Evolutionary conservation across 2,888 invertebrate species (phyloP).

Genomic region (Tipula helvola): DNA sequence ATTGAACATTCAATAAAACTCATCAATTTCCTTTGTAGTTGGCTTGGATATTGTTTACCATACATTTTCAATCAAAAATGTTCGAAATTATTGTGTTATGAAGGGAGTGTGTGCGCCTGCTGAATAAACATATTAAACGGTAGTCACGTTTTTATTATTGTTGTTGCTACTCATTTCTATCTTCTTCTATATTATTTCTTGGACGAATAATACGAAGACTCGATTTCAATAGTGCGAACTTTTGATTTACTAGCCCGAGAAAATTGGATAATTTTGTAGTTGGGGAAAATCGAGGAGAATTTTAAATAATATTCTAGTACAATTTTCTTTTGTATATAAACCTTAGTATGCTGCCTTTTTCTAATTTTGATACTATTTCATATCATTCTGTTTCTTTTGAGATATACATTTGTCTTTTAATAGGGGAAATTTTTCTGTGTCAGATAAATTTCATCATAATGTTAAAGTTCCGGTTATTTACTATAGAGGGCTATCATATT

Average conservation of each 20-base stretch:
- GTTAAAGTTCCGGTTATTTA: not conserved
- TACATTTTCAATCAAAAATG: not conserved
- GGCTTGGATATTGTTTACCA: not conserved
- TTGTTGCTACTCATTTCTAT: not conserved
- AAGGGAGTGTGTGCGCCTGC: not conserved
- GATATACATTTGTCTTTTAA: not conserved
- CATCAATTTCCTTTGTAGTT: not conserved
- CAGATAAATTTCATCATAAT: not conserved
- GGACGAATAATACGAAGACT: not conserved
- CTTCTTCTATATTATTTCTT: too few relatives aligned
- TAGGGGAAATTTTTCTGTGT: not conserved
- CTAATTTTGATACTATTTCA: not conserved
- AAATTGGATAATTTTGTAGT: not conserved
- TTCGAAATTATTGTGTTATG: not conserved
- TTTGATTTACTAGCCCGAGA: not conserved
- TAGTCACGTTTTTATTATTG: not conserved
- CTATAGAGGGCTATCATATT: not conserved
- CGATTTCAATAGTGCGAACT: not conserved
- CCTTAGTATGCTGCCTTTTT: not conserved
- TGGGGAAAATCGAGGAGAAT: not conserved
- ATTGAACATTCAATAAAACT: not conserved
- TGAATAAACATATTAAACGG: not conserved
- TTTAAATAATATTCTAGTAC: not conserved
- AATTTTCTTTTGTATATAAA: not conserved
- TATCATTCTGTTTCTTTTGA: not conserved